phyloP scores from a whole-genome alignment of 1,140 invertebrate species.

The Sitodiplosis mosellana region DNA sequence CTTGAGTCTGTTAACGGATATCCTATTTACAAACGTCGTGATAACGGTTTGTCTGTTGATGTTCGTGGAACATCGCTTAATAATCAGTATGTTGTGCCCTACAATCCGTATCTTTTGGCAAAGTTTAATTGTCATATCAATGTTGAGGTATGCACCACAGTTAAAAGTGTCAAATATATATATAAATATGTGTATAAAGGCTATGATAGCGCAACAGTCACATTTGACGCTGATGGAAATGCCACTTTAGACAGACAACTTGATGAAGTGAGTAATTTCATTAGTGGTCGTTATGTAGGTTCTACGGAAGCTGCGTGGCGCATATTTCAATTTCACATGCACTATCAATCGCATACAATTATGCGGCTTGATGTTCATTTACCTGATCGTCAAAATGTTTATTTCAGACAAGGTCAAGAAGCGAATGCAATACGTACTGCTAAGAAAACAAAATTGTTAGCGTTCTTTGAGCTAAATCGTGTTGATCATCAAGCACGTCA shows the following conservation, averaged over 20 bases:
- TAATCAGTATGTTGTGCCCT: constrained; percentile 25
- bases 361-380: background rate
- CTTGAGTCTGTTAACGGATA: constrained; percentile 12
- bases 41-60: background rate
- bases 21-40: constrained; percentile 18
- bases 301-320: background rate
- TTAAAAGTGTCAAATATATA: constrained; percentile 32
- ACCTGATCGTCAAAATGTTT: background rate
- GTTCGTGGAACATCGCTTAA: too few relatives aligned
- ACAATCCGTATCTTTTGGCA: constrained; percentile 28
- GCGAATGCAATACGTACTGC: background rate
- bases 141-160: constrained; percentile 23
- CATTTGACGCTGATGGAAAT: too few relatives aligned
- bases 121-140: constrained; percentile 20
- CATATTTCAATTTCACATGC: background rate
- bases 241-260: too few relatives aligned
- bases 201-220: too few relatives aligned
- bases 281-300: background rate
- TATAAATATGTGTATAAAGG: constrained; percentile 29
- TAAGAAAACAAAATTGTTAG: background rate
- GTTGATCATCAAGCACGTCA: background rate
- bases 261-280: background rate
- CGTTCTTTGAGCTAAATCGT: background rate
- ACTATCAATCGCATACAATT: background rate
- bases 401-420: background rate